Base-by-base conservation (phyloP, 2,113 vertebrate genomes). In the Gallinago jamesoni region DNA sequence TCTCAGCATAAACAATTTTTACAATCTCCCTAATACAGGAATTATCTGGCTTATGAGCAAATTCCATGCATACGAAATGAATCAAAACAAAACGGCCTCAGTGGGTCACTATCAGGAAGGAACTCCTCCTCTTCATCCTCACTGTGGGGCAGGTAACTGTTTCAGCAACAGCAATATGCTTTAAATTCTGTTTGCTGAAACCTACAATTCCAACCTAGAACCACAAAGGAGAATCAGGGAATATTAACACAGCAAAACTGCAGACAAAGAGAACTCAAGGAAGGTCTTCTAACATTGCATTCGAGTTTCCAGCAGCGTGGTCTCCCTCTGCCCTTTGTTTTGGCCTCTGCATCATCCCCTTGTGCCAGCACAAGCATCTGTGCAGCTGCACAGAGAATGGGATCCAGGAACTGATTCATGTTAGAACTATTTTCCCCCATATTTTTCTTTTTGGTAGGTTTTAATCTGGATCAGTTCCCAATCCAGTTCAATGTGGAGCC, bases 361-460 rank as follows among this genome's bases (percentile, higher is more conserved):
- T 79, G 74, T 87, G 93, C 96, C 96, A 96, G 93, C 89, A 96
- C 53, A 96, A 96, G 94, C 89, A 93, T 95, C 91, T 94, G 62
- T 82, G 70, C 93, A 96, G 93, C 91, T 95, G 94, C 67, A 81
- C 3, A 91, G 45, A 76, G 77, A 96, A 94, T 35, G 68, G 62
- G 33, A 89, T 95, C 84, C 84, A 95, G 84, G 41, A 95, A 96
- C 62, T 93, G 84, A 93, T 87, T 89, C 52, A 93, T 20, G 19
- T 78, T 84, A 70, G 81, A 96, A 72, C 37, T 78, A 92, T 84
- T 90, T 68, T 69, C 33, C 25, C 10, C 43, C 3, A 25, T 21
- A 10, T 69, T 35, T 41, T 43, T 48, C 72, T 19, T 59, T 86
- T 79, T 79, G 2, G 55, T 95, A 87, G 64, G 43, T 78, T 95